These are phyloP conservation scores for Pocillopora grandis DNA, from an alignment of 92 coral and sea anemone species.

Conservation along the genomic window DNA sequence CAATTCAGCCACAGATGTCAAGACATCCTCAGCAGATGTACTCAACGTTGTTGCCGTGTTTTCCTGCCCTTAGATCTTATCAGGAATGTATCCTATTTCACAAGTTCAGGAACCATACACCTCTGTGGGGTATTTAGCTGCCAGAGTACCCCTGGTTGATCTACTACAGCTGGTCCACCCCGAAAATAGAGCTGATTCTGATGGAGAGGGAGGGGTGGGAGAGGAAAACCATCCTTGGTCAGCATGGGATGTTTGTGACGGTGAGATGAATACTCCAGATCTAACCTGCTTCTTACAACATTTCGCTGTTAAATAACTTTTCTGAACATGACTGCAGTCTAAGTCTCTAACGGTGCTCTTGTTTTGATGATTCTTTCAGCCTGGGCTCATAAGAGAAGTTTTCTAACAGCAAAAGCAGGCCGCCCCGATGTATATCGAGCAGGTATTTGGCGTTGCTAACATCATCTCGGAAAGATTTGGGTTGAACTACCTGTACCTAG, in stretches of 20 bases:
- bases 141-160: conserved; percentile 75
- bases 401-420: conserved; percentile 90
- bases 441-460: conserved; percentile 46
- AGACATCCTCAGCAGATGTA: not conserved
- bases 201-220: conserved; percentile 48
- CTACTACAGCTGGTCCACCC: conserved; percentile 78
- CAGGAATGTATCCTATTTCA: conserved; percentile 94
- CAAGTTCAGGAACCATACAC: conserved; percentile 98
- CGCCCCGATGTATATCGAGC: conserved; percentile 92
- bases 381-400: conserved; percentile 97
- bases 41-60: not conserved
- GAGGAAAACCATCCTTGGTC: conserved; percentile 74
- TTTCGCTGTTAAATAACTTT: not conserved
- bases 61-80: conserved; percentile 66
- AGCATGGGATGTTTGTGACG: conserved; percentile 96
- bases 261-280: conserved; percentile 41
- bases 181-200: conserved; percentile 51
- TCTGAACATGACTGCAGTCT: not conserved
- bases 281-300: not conserved
- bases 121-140: conserved; percentile 89
- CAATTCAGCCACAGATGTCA: no score
- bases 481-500: not conserved
- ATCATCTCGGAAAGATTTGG: not conserved
- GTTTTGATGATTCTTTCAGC: conserved; percentile 44
- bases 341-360: not conserved